Conservation (phyloP, 2,797 vertebrate genomes). For the Lacerta viridis region DNA sequence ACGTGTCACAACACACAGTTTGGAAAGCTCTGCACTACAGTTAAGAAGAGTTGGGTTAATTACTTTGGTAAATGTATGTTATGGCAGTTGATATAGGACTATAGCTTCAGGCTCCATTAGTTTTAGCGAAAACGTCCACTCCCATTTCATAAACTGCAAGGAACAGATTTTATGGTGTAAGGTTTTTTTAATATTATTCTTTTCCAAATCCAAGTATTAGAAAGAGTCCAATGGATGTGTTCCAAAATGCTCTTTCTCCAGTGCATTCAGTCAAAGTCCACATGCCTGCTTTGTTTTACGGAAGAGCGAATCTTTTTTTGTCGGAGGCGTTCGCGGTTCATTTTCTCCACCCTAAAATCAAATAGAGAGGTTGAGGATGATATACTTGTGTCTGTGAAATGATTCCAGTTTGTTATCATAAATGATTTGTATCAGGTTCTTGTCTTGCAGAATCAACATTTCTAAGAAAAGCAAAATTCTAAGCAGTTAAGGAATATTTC, state of each 20-base stretch:
- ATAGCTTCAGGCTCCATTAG: not conserved
- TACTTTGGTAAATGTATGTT: not conserved
- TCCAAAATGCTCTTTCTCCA: not conserved
- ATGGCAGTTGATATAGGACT: not conserved
- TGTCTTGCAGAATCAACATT: not conserved
- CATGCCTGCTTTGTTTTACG: slow-evolving; percentile 85
- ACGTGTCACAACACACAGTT: too few species aligned
- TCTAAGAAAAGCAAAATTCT: not conserved
- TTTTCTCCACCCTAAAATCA: slow-evolving; percentile 87
- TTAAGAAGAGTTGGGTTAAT: not conserved
- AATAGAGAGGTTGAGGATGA: slow-evolving; percentile 16
- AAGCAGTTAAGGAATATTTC: not conserved
- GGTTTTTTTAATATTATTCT: not conserved
- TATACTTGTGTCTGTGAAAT: not conserved
- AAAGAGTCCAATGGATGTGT: not conserved
- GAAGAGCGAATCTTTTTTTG: slow-evolving; percentile 88
- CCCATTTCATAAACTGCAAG: slow-evolving; percentile 12
- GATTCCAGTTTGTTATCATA: not conserved
- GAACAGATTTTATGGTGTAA: not conserved
- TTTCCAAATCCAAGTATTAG: slow-evolving; percentile 3
- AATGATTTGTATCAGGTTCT: not conserved
- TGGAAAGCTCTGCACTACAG: too few species aligned
- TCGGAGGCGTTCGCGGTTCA: slow-evolving; percentile 87
- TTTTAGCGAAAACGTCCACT: not conserved
- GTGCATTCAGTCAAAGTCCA: slow-evolving; percentile 84